A percentile compares a stretch with the other conserved stretches of the same genome.
These are phyloP conservation scores for Drosophila serrata DNA, from an alignment of 1,140 invertebrate genomes.

Conservation along the genomic window DNA sequence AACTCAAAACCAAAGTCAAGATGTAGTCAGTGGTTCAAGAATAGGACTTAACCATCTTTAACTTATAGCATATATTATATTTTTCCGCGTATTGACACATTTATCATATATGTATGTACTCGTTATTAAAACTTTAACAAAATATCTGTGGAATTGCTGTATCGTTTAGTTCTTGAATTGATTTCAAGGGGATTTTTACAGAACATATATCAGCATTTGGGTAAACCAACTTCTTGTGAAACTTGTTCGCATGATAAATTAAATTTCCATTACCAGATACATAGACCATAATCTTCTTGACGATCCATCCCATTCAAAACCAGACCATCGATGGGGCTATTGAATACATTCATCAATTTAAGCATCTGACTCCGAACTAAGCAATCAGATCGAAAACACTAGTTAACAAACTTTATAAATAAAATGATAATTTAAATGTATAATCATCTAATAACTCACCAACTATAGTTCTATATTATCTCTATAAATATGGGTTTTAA, in stretches of 20 bases:
- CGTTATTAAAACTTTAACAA: not conserved
- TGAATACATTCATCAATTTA: constrained; percentile 64
- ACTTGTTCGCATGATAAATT: constrained; percentile 40
- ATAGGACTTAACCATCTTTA: not conserved
- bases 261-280: constrained; percentile 34
- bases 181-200: not conserved
- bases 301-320: constrained; percentile 37
- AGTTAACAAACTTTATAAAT: not conserved
- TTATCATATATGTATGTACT: not conserved
- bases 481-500: no score
- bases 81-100: not conserved
- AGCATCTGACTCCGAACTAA: constrained; percentile 46
- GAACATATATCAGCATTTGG: not conserved
- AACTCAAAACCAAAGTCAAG: no score
- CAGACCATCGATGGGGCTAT: constrained; percentile 46
- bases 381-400: constrained; percentile 32
- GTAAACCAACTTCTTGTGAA: not conserved
- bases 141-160: not conserved
- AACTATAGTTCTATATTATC: no score
- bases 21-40: not conserved
- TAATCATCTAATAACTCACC: no score
- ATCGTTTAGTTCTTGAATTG: not conserved
- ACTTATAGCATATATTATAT: not conserved
- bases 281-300: constrained; percentile 32
- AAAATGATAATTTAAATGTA: no score